Evolutionary conservation across 53 echinoderm and acorn worm species (phyloP).

Genomic region (Henricia sp.): DNA sequence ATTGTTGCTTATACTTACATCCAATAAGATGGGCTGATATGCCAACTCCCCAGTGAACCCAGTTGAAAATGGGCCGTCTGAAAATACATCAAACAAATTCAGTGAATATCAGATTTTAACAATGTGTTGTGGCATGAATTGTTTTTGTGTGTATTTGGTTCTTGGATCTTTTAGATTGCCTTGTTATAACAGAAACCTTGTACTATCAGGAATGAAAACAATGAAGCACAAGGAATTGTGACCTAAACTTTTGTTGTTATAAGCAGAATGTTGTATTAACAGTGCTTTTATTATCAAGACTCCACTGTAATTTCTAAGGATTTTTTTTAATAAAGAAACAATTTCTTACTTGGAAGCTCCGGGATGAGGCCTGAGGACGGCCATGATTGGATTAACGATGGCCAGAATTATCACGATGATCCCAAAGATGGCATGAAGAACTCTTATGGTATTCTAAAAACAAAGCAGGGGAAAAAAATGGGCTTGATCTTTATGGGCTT

Average conservation of each 20-base stretch:
- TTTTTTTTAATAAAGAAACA: not conserved
- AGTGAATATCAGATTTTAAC: not conserved
- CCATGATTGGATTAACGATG: constrained; percentile 86
- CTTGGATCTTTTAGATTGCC: not conserved
- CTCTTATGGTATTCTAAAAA: not conserved
- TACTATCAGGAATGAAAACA: not conserved
- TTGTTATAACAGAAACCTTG: not conserved
- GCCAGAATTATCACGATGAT: constrained; percentile 65
- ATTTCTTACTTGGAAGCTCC: constrained; percentile 85
- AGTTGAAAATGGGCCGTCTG: constrained; percentile 92
- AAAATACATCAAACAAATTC: not conserved
- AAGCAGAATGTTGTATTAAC: not conserved
- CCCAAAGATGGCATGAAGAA: constrained; percentile 70
- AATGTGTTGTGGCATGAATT: not conserved
- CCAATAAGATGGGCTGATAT: constrained; percentile 67
- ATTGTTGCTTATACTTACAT: constrained; percentile 64
- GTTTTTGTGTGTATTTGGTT: not conserved
- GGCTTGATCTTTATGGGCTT: too few species aligned
- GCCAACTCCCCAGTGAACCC: constrained; percentile 94
- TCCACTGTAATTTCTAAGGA: not conserved
- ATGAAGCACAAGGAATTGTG: not conserved
- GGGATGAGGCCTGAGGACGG: constrained; percentile 90
- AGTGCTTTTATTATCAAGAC: not conserved
- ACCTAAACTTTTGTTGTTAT: too few species aligned
- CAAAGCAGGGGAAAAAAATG: too few species aligned